Conservation (phyloP, 2,113 vertebrate species). For the Takifugu flavidus region DNA sequence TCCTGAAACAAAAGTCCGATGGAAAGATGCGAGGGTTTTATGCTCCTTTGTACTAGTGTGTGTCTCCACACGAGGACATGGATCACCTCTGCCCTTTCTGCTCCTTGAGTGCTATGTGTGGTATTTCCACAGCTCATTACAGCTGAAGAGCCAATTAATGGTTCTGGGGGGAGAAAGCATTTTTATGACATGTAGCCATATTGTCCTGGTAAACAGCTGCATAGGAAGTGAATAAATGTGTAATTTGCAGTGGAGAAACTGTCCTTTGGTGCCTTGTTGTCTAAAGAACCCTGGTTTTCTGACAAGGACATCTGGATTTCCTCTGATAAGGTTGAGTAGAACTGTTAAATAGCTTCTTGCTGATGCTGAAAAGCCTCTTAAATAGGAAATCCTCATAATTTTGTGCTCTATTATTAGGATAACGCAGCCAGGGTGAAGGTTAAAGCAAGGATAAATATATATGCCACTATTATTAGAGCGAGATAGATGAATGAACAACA, state of each 20-base stretch:
- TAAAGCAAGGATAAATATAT: conserved; percentile 22
- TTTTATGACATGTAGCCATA: conserved; percentile 16
- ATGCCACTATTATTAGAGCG: conserved; percentile 8
- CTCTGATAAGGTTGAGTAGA: conserved; percentile 37
- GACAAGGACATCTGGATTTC: conserved; percentile 58
- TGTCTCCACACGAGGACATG: too few species aligned
- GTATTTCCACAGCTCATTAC: conserved; percentile 32
- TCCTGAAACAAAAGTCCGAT: too few species aligned
- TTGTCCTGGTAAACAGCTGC: conserved; percentile 36
- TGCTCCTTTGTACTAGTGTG: too few species aligned
- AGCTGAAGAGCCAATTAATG: conserved; percentile 44
- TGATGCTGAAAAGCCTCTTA: conserved; percentile 54
- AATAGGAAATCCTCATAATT: conserved; percentile 44
- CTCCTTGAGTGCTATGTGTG: background rate
- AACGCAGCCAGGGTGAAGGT: conserved; percentile 25
- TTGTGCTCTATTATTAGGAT: conserved; percentile 40
- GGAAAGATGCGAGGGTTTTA: too few species aligned
- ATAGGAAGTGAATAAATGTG: conserved; percentile 24
- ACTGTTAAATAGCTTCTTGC: conserved; percentile 34
- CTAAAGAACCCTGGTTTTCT: conserved; percentile 29
- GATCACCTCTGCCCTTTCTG: background rate
- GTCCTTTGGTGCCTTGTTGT: conserved; percentile 19
- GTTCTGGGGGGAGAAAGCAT: conserved; percentile 23
- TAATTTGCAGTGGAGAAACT: conserved; percentile 15
- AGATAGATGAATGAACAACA: conserved; percentile 10